These are phyloP conservation scores for Polyodon spathula DNA, from an alignment of 2,113 vertebrate genomes.

Conservation along the genomic window DNA sequence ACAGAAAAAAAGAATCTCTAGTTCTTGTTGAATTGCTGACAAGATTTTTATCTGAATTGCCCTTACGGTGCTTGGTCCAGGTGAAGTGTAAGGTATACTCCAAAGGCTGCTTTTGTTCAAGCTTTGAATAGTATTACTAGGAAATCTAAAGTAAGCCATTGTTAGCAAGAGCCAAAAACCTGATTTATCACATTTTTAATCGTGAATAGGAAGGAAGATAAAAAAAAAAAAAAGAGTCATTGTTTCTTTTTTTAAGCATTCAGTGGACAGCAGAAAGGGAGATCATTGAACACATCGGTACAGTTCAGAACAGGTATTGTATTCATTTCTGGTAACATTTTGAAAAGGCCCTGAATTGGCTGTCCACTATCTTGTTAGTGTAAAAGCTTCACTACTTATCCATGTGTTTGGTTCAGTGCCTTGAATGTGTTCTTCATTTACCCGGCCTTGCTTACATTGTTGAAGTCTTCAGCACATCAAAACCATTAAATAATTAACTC, in stretches of 20 bases:
- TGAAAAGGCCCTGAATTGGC: conserved; percentile 49
- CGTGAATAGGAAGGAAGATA: conserved; percentile 77
- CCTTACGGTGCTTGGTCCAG: conserved; percentile 74
- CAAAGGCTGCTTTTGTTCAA: conserved; percentile 87
- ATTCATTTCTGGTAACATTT: conserved; percentile 56
- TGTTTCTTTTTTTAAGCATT: conserved; percentile 53
- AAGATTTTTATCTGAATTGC: conserved; percentile 87
- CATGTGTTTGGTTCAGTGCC: no score
- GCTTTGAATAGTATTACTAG: conserved; percentile 78
- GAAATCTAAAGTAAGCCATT: conserved; percentile 92
- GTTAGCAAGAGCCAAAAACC: conserved; percentile 83
- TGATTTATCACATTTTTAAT: conserved; percentile 96
- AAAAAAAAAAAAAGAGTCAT: conserved; percentile 44
- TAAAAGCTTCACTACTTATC: no score
- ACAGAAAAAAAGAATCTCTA: conserved; percentile 74
- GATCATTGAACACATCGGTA: conserved; percentile 47
- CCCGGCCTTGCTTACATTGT: no score
- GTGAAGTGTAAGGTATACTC: conserved; percentile 94
- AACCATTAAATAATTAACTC: no score
- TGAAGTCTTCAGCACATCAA: no score
- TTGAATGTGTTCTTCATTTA: no score
- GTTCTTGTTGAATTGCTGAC: conserved; percentile 89
- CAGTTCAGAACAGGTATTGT: conserved; percentile 45
- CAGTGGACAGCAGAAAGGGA: conserved; percentile 57
- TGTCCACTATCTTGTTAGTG: conserved; percentile 23